Evolutionary conservation across 2,113 vertebrate genomes (phyloP).

Genomic region (Microtus pennsylvanicus): DNA sequence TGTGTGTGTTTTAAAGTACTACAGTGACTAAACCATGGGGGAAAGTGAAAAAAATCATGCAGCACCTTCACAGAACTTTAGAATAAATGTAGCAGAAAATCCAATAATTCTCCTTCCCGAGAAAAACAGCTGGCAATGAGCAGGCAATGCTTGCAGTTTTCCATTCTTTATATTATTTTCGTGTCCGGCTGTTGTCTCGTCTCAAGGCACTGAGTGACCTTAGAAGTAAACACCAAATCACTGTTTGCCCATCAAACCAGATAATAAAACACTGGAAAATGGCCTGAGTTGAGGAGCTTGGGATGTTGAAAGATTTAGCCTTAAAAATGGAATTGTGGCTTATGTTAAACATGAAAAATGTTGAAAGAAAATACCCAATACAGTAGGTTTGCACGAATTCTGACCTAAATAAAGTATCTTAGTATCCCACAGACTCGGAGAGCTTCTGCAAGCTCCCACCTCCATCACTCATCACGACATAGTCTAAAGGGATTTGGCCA

Average conservation of each 20-base stretch:
- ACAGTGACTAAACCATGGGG: background rate
- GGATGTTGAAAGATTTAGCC: background rate
- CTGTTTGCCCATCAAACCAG: background rate
- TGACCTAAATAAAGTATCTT: constrained; percentile 35
- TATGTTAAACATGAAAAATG: constrained; percentile 48
- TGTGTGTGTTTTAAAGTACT: constrained; percentile 14
- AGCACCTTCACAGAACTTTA: background rate
- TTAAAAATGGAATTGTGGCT: constrained; percentile 52
- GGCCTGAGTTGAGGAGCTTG: background rate
- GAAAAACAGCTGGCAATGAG: background rate
- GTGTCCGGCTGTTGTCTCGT: background rate
- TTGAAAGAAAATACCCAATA: constrained; percentile 31
- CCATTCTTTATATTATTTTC: background rate
- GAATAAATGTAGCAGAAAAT: background rate
- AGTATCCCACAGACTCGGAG: constrained; percentile 14
- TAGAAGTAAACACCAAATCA: constrained; percentile 20
- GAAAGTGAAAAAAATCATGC: background rate
- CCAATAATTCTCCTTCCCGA: background rate
- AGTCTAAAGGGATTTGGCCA: constrained; percentile 23
- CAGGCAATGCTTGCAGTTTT: constrained; percentile 5
- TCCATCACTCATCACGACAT: constrained; percentile 56
- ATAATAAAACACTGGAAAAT: constrained; percentile 37
- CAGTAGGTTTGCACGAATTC: constrained; percentile 39
- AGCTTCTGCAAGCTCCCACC: background rate
- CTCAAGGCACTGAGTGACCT: background rate